phyloP scores from a whole-genome alignment of 2,113 vertebrate species.

The Dasypus novemcinctus region DNA sequence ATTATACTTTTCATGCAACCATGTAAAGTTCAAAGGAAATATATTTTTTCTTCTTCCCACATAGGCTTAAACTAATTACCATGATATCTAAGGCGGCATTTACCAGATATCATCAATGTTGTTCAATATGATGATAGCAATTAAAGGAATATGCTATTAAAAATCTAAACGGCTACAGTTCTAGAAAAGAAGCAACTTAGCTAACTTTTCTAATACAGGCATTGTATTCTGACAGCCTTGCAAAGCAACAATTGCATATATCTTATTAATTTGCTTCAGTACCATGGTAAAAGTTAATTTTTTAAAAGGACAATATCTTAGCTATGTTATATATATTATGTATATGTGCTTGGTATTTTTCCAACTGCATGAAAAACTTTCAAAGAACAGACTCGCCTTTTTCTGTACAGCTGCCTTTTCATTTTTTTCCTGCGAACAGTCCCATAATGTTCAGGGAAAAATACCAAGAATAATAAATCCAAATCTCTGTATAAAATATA shows the following conservation, averaged over 20 bases:
- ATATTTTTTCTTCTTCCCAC: constrained; percentile 28
- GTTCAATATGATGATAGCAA: constrained; percentile 7
- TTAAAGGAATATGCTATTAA: not conserved
- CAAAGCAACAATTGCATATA: not conserved
- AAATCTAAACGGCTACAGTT: not conserved
- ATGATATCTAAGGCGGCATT: not conserved
- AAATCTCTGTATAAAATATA: constrained; percentile 75
- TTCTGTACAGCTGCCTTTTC: constrained; percentile 59
- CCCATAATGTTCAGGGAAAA: constrained; percentile 63
- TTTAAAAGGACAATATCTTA: constrained; percentile 48
- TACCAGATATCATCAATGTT: not conserved
- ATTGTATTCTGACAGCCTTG: not conserved
- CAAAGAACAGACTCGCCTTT: constrained; percentile 31
- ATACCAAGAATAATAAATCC: constrained; percentile 75
- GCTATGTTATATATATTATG: not conserved
- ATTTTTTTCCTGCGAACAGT: constrained; percentile 67
- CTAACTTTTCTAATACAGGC: not conserved
- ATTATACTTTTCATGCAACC: not conserved
- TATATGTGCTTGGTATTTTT: constrained; percentile 45
- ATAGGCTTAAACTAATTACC: constrained; percentile 49
- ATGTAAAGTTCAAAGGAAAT: not conserved
- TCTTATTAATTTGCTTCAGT: not conserved
- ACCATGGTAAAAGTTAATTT: constrained; percentile 46
- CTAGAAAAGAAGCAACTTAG: not conserved
- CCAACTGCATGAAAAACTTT: constrained; percentile 48